These are phyloP conservation scores for Ctenopoma multispine DNA, from an alignment of 2,797 vertebrate genomes.

Conservation along the genomic window DNA sequence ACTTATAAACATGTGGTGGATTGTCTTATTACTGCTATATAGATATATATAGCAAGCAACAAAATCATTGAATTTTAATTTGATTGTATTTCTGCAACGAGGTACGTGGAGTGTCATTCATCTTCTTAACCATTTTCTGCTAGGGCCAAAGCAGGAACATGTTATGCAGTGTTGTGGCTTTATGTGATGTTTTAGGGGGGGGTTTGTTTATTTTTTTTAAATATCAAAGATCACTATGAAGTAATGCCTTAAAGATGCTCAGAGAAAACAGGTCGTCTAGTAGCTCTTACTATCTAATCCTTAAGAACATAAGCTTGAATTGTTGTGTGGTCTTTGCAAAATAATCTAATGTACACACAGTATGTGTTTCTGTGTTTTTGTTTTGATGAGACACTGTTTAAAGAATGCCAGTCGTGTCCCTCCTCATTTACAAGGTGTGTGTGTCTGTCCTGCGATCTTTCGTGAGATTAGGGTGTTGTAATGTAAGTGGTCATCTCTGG, in stretches of 20 bases:
- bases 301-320: background rate
- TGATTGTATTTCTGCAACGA: conserved; percentile 32
- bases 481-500: conserved; percentile 19
- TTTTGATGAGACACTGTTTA: conserved; percentile 4
- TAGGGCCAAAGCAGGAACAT: too few species aligned
- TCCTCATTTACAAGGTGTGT: conserved; percentile 5
- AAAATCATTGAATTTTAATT: conserved; percentile 19
- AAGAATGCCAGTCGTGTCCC: conserved; percentile 9
- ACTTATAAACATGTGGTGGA: too few species aligned
- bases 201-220: too few species aligned
- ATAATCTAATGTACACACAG: background rate
- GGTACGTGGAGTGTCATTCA: background rate
- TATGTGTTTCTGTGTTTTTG: conserved; percentile 12
- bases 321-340: conserved; percentile 2
- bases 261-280: background rate
- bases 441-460: background rate
- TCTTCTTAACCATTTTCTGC: conserved; percentile 17
- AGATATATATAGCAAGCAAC: background rate
- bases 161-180: too few species aligned
- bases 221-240: too few species aligned
- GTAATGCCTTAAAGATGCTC: background rate
- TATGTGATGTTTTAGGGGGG: too few species aligned
- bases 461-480: conserved; percentile 28
- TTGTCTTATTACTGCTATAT: too few species aligned
- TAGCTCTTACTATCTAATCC: background rate